Evolutionary conservation across 2,797 vertebrate species (phyloP).

Genomic region (Siniperca scherzeri): DNA sequence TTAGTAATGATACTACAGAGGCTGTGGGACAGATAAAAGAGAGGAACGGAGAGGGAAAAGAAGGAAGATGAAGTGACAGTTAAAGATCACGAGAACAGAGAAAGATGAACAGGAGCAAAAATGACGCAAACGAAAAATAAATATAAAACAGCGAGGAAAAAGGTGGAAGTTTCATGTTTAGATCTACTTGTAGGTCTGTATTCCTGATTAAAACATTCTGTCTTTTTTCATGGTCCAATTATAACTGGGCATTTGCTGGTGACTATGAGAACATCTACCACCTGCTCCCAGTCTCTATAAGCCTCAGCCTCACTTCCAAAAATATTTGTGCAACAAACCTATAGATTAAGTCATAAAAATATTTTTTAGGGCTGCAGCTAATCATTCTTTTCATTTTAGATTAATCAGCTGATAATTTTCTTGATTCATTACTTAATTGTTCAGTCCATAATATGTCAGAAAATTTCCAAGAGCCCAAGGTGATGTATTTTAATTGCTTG

Average conservation of each 20-base stretch:
- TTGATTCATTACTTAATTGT: not conserved
- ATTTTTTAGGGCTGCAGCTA: not conserved
- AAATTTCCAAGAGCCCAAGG: fast-evolving
- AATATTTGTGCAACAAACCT: not conserved
- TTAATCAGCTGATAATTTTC: not conserved
- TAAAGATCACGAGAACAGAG: not conserved
- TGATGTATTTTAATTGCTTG: not conserved
- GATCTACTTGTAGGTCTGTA: not conserved
- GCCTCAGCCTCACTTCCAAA: not conserved
- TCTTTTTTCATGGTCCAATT: not conserved
- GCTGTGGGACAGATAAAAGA: constrained; percentile 6
- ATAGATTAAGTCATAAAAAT: not conserved
- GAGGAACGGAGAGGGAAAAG: not conserved
- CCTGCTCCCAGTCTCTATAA: not conserved
- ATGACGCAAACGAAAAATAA: not conserved
- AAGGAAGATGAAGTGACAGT: constrained; percentile 6
- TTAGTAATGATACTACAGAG: not conserved
- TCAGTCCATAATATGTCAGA: not conserved
- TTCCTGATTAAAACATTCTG: not conserved
- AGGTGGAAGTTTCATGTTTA: not conserved
- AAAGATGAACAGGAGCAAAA: not conserved
- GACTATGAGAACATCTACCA: not conserved
- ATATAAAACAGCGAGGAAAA: not conserved
- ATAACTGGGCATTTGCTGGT: not conserved
- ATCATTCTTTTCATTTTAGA: not conserved